Evolutionary conservation across 2,888 invertebrate genomes (phyloP).

Genomic region (Ametastegia equiseti): DNA sequence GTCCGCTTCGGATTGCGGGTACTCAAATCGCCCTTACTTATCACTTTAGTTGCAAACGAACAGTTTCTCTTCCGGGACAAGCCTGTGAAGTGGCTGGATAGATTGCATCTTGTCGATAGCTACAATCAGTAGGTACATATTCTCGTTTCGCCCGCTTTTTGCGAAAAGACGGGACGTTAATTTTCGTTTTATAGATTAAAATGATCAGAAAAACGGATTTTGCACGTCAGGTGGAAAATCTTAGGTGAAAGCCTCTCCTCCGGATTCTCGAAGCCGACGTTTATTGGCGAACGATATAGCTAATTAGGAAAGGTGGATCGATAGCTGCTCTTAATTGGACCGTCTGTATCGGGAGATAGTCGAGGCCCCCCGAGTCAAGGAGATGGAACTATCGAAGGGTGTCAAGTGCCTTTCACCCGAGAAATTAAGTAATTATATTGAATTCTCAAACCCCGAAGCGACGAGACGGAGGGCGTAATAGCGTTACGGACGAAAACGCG

Average conservation of each 20-base stretch:
- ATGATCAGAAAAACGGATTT: background rate
- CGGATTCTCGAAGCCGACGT: background rate
- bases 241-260: background rate
- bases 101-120: too few species aligned
- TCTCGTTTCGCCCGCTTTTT: too few species aligned
- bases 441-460: background rate
- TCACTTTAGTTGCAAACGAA: too few species aligned
- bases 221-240: background rate
- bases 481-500: background rate
- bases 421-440: slow-evolving; percentile 43
- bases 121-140: too few species aligned
- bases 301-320: slow-evolving; percentile 46
- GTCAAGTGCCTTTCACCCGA: slow-evolving; percentile 39
- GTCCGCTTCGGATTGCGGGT: too few species aligned
- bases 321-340: slow-evolving; percentile 45
- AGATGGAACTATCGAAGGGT: slow-evolving; percentile 35
- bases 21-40: too few species aligned
- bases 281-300: slow-evolving; percentile 26
- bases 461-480: background rate
- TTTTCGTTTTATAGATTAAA: too few species aligned
- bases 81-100: too few species aligned
- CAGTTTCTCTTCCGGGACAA: too few species aligned
- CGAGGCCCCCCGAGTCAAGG: slow-evolving; percentile 6
- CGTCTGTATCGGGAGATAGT: slow-evolving; percentile 44
- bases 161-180: too few species aligned